Evolutionary conservation across 2,888 invertebrate species (phyloP).

Genomic region (Zygogramma bicolorata): DNA sequence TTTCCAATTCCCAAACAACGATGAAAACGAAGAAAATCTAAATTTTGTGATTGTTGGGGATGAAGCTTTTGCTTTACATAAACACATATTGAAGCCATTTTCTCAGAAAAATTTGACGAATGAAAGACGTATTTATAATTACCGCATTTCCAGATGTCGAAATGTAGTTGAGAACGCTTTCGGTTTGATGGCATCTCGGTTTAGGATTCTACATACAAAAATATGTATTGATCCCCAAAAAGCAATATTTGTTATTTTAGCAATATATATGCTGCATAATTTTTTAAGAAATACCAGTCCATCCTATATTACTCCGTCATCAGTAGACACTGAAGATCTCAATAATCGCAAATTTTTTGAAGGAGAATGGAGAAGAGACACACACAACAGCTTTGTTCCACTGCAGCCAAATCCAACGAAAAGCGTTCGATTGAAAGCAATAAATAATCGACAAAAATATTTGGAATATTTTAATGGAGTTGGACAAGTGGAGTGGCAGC

Average conservation of each 20-base stretch:
- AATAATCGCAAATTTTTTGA: no score
- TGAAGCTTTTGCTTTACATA: slow-evolving; percentile 24
- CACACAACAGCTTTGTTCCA: slow-evolving; percentile 5
- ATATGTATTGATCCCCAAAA: slow-evolving; percentile 19
- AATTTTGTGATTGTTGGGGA: slow-evolving; percentile 26
- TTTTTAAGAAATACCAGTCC: slow-evolving; percentile 19
- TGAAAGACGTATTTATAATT: slow-evolving; percentile 22
- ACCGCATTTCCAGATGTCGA: slow-evolving; percentile 27
- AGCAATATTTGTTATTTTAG: slow-evolving; percentile 21
- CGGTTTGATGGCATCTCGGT: slow-evolving; percentile 26
- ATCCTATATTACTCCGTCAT: no score
- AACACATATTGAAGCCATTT: slow-evolving; percentile 22
- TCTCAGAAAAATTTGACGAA: slow-evolving; percentile 7
- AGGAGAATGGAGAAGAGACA: not conserved
- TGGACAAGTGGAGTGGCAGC: slow-evolving; percentile 28
- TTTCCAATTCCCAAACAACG: no score
- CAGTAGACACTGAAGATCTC: slow-evolving; percentile 26
- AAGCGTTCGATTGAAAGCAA: no score
- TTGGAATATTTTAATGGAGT: slow-evolving; percentile 27
- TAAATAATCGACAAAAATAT: slow-evolving; percentile 26
- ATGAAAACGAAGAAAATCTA: not conserved
- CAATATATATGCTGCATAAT: slow-evolving; percentile 1
- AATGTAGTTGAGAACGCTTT: slow-evolving; percentile 33
- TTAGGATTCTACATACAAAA: slow-evolving; percentile 30
- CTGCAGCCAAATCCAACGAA: slow-evolving; percentile 2